A percentile compares a stretch with the other conserved stretches of the same genome.
Evolutionary conservation across 2,797 vertebrate species (phyloP).

Genomic region (Coreius guichenoti): DNA sequence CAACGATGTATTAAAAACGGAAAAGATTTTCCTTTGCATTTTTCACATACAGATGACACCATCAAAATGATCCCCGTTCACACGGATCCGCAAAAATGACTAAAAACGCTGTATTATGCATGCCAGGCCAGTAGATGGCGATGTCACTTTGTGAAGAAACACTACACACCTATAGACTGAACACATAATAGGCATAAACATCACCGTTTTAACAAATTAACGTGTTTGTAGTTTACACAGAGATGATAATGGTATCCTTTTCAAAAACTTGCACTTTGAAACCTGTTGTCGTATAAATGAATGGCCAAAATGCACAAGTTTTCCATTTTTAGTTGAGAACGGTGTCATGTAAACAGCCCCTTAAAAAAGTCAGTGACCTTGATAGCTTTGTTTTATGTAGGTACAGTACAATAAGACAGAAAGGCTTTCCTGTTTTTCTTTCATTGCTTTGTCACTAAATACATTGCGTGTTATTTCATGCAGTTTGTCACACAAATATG

Average conservation of each 20-base stretch:
- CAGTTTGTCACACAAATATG: slow-evolving; percentile 6
- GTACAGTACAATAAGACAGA: not conserved
- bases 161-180: too few relatives aligned
- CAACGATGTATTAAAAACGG: not conserved
- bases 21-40: not conserved
- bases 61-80: too few relatives aligned
- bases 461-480: not conserved
- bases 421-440: not conserved
- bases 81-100: too few relatives aligned
- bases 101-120: too few relatives aligned
- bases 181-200: too few relatives aligned
- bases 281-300: too few relatives aligned
- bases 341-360: not conserved
- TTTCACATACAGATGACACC: not conserved
- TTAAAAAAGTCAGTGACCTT: not conserved
- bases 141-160: too few relatives aligned
- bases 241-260: not conserved
- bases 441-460: slow-evolving; percentile 9
- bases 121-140: too few relatives aligned
- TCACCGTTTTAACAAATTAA: too few relatives aligned
- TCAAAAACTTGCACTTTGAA: not conserved
- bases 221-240: too few relatives aligned
- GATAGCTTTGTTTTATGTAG: not conserved
- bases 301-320: accelerated
- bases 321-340: not conserved